Conservation (phyloP, 2,797 vertebrate species). For the Arnoldichthys spilopterus region DNA sequence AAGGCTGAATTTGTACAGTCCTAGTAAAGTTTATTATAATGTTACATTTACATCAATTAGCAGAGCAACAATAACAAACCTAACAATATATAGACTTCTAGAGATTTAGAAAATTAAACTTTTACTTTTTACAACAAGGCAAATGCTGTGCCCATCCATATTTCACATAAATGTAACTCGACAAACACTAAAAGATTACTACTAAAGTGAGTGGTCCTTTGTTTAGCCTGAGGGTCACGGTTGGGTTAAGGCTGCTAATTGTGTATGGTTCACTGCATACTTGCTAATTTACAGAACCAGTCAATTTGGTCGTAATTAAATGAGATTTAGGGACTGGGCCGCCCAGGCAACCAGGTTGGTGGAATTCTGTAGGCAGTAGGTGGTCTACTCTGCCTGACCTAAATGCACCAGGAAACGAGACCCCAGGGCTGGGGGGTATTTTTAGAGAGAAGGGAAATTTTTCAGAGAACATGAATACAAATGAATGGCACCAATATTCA, state of each 20-base stretch:
- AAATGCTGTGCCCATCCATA: neutral
- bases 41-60: neutral
- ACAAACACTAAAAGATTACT: slow-evolving; percentile 23
- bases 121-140: too few species aligned
- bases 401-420: slow-evolving; percentile 39
- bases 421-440: slow-evolving; percentile 33
- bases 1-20: too few species aligned
- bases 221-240: slow-evolving; percentile 30
- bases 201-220: slow-evolving; percentile 9
- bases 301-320: slow-evolving; percentile 39
- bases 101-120: too few species aligned
- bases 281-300: slow-evolving; percentile 33
- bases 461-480: neutral
- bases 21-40: too few species aligned
- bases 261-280: slow-evolving; percentile 17
- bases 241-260: slow-evolving; percentile 45
- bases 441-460: slow-evolving; percentile 19
- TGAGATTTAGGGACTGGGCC: slow-evolving; percentile 11
- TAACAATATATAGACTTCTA: too few species aligned
- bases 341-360: neutral
- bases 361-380: slow-evolving; percentile 29
- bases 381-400: slow-evolving; percentile 39
- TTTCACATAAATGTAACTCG: slow-evolving; percentile 6
- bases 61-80: neutral
- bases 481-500: slow-evolving; percentile 1